A percentile compares a stretch with the other conserved stretches of the same genome.
Conservation (phyloP, 2,888 invertebrate genomes). For the Nephrotoma guestfalica region DNA sequence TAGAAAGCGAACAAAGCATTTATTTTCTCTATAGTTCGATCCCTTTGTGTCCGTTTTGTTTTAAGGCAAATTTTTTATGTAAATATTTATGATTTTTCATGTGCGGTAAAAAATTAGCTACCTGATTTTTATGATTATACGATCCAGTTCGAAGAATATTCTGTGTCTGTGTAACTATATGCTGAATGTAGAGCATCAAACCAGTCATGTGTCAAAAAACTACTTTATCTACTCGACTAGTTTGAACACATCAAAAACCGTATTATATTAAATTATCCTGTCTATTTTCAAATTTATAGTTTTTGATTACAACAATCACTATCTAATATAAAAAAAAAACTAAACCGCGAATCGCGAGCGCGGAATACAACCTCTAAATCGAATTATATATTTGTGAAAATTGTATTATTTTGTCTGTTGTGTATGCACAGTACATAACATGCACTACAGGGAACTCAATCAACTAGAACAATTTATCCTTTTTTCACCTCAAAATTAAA, state of each 20-base stretch:
- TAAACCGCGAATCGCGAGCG: neutral
- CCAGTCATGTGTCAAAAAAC: neutral
- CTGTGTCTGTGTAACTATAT: no score
- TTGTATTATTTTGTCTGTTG: neutral
- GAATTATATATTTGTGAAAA: neutral
- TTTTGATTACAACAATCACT: neutral
- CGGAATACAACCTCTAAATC: neutral
- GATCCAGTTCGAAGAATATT: neutral
- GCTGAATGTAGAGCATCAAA: neutral
- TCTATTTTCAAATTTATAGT: neutral
- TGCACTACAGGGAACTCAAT: neutral
- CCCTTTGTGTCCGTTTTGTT: neutral
- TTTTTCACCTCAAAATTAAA: neutral
- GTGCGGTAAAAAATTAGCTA: neutral
- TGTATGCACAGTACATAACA: no score
- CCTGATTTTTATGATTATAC: neutral
- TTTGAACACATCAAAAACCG: neutral
- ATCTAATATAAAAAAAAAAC: neutral
- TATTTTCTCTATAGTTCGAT: neutral
- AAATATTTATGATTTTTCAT: neutral
- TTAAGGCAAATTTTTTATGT: neutral
- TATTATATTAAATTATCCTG: neutral
- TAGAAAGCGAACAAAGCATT: neutral
- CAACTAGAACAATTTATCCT: neutral
- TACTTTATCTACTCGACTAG: neutral